Evolutionary conservation across 2,888 invertebrate genomes (phyloP).

Genomic region (Rhaphigaster nebulosa): DNA sequence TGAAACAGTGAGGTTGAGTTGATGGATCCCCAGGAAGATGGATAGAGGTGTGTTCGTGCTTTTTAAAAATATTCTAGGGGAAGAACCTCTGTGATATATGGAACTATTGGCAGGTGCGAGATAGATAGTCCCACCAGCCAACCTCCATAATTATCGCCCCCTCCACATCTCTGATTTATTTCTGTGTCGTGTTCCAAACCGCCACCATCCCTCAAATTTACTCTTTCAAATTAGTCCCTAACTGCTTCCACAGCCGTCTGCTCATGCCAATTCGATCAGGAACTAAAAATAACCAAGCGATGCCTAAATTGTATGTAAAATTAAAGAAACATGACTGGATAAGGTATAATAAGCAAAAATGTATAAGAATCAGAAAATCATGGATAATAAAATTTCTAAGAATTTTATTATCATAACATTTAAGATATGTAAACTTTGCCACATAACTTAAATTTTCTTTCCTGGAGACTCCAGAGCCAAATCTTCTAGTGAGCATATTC

Average conservation of each 20-base stretch:
- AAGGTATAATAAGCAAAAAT: too few species aligned
- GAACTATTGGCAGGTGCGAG: conserved; percentile 56
- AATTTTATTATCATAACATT: too few species aligned
- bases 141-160: conserved; percentile 53
- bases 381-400: too few species aligned
- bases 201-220: conserved; percentile 36
- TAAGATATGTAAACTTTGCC: too few species aligned
- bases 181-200: conserved; percentile 54
- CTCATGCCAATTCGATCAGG: background rate
- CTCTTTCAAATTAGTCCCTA: conserved; percentile 39
- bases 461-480: too few species aligned
- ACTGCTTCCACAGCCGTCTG: background rate
- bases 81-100: conserved; percentile 51
- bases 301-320: background rate
- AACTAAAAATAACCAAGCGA: background rate
- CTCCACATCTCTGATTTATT: conserved; percentile 54
- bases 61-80: conserved; percentile 54
- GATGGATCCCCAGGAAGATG: conserved; percentile 52
- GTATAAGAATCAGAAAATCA: too few species aligned
- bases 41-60: conserved; percentile 49
- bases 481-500: too few species aligned
- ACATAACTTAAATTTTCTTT: too few species aligned
- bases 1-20: conserved; percentile 36
- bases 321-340: too few species aligned
- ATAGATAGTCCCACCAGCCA: conserved; percentile 45